Evolutionary conservation across 2,113 vertebrate species (phyloP), one percentile per base, ranked within the genome.

Genomic region (Madoqua kirkii): DNA sequence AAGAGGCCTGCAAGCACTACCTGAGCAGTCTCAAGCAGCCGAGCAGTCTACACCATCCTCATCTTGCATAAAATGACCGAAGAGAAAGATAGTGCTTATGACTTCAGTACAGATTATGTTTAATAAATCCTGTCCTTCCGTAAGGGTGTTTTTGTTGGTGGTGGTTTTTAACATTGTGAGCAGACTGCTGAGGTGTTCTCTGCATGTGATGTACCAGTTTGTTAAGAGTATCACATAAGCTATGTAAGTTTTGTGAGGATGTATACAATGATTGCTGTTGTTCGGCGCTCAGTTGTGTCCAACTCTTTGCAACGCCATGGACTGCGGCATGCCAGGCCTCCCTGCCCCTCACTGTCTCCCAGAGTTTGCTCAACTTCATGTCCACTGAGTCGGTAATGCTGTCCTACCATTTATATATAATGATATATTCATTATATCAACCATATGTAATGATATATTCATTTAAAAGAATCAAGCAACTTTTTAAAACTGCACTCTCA

Each of bases 61-160:
- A 59, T 40, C 25, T 84, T 97, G 55, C 98, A 98, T 94, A 97
- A 98, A 94, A 48, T 94, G 36, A 45, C 45, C 55, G 94, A 96
- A 92, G 98, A 99, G 3, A 97, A 98, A 1, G 99, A 99, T 31
- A 98, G 99, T 71, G 98, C 99, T 36, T 99, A 99, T 1, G 99
- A 99, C 98, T 99, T 99, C 97, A 99, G 99, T 97, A 99, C 98
- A n/a, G 99, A 99, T 96, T 99, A 98, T 25, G 93, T 98, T 10
- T 99, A 92, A 98, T 1, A 83, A 57, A 78, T 9, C 23, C 55
- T 36, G 92, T 57, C 17, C 33, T 79, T 71, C 48, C n/a, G 9
- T 29, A 33, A 60, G 17, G 25, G 15, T 13, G 17, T 87, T 48
- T n/a, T 43, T 43, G 25, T 31, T 48, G 25, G 25, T 67, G 50